phyloP scores from a whole-genome alignment of 1,140 invertebrate species.

The Stegodyphus mimosarum region DNA sequence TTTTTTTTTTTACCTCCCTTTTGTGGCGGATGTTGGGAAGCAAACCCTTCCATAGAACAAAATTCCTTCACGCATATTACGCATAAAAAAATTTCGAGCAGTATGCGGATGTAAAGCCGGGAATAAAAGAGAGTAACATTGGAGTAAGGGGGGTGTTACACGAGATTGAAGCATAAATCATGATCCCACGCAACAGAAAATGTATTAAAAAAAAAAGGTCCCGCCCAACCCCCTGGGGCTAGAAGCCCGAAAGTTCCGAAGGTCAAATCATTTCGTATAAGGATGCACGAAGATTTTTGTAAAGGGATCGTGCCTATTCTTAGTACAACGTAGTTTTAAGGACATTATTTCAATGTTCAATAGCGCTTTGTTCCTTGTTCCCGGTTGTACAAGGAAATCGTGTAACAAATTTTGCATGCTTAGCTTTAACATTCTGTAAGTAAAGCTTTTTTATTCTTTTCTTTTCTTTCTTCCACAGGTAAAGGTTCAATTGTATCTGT shows the following conservation, averaged over 20 bases:
- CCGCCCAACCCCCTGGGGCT: slow-evolving; percentile 54
- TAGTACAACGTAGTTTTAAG: not conserved
- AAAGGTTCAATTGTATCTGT: too few species aligned
- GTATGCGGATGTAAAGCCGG: slow-evolving; percentile 42
- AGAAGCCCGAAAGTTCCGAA: slow-evolving; percentile 40
- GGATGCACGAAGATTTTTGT: slow-evolving; percentile 23
- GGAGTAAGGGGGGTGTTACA: not conserved
- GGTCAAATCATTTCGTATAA: slow-evolving; percentile 57
- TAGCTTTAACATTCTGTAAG: too few species aligned
- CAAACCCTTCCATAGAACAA: slow-evolving; percentile 9
- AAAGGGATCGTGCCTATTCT: not conserved
- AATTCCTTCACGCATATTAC: slow-evolving; percentile 35
- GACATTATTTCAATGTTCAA: not conserved
- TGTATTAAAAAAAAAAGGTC: slow-evolving; percentile 28
- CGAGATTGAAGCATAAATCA: slow-evolving; percentile 58
- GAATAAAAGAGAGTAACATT: slow-evolving; percentile 43
- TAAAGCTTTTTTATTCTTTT: too few species aligned
- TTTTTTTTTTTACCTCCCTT: not conserved
- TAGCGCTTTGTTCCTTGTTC: too few species aligned
- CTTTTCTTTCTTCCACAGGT: too few species aligned
- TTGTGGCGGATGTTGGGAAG: not conserved
- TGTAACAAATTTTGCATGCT: too few species aligned
- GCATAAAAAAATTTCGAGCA: slow-evolving; percentile 23
- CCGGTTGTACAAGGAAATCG: too few species aligned
- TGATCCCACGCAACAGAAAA: slow-evolving; percentile 52